These are phyloP conservation scores for Myotis lucifugus DNA, from an alignment of 2,113 vertebrate species.

Conservation along the genomic window DNA sequence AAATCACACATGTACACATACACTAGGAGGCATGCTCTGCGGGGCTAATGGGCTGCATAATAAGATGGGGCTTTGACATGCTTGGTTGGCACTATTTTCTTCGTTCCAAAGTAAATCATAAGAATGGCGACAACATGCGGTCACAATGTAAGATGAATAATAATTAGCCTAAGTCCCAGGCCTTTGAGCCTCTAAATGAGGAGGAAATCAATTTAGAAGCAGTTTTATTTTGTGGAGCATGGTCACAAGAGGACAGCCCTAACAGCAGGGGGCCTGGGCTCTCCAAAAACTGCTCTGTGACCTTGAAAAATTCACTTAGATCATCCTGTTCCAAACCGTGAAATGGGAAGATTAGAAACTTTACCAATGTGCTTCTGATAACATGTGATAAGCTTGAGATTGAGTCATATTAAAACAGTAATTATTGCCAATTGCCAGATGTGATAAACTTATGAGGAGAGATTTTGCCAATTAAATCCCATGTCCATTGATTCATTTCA, in stretches of 20 bases:
- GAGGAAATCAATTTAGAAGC: constrained; percentile 60
- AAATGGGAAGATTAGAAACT: constrained; percentile 19
- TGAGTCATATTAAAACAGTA: constrained; percentile 16
- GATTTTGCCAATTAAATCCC: background rate
- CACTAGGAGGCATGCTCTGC: background rate
- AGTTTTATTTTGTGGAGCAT: constrained; percentile 1
- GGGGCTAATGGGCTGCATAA: constrained; percentile 49
- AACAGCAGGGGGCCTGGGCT: background rate
- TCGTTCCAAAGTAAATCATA: constrained; percentile 59
- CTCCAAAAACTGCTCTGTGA: background rate
- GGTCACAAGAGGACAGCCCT: background rate
- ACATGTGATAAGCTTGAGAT: background rate
- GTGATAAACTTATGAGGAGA: background rate
- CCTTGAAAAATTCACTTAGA: background rate
- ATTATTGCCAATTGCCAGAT: background rate
- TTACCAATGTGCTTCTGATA: background rate
- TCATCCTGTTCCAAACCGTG: background rate
- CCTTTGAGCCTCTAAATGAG: constrained; percentile 36
- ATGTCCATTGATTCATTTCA: background rate
- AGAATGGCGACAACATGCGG: constrained; percentile 58
- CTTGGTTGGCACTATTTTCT: constrained; percentile 56
- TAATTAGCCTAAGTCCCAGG: constrained; percentile 51
- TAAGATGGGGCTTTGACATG: constrained; percentile 53
- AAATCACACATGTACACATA: background rate
- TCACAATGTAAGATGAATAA: constrained; percentile 66